phyloP scores from a whole-genome alignment of 2,888 invertebrate genomes.

The Campaea margaritaria region DNA sequence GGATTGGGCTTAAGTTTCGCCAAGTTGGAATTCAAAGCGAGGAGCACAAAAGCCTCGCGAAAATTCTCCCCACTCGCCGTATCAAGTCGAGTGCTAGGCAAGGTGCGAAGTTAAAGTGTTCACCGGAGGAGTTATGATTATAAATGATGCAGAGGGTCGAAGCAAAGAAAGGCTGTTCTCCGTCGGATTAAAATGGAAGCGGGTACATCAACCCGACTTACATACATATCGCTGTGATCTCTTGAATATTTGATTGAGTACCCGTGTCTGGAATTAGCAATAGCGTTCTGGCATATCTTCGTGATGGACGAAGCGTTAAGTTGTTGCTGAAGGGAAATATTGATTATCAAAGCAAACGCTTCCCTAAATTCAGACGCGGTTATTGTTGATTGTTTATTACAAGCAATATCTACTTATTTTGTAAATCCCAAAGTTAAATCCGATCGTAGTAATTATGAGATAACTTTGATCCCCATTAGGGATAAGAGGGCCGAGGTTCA shows the following conservation, averaged over 20 bases:
- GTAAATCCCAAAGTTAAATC: constrained; percentile 43
- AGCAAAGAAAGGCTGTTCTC: constrained; percentile 55
- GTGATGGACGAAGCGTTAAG: background rate
- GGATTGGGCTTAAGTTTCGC: constrained; percentile 42
- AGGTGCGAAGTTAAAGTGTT: constrained; percentile 69
- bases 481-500: constrained; percentile 59
- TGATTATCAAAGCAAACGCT: background rate
- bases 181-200: constrained; percentile 56
- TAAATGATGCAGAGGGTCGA: constrained; percentile 70
- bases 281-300: constrained; percentile 1
- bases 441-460: constrained; percentile 57
- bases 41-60: constrained; percentile 54
- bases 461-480: constrained; percentile 58
- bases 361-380: background rate
- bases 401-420: constrained; percentile 15
- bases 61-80: constrained; percentile 53
- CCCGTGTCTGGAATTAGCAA: constrained; percentile 47
- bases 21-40: constrained; percentile 57
- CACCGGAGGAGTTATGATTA: constrained; percentile 69
- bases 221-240: constrained; percentile 55
- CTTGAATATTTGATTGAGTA: constrained; percentile 59
- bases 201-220: constrained; percentile 50
- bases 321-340: background rate
- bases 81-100: constrained; percentile 59
- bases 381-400: constrained; percentile 1